A percentile compares a stretch with the other conserved stretches of the same genome.
Conservation (phyloP, 2,888 invertebrate species). For the Linyphia triangularis region DNA sequence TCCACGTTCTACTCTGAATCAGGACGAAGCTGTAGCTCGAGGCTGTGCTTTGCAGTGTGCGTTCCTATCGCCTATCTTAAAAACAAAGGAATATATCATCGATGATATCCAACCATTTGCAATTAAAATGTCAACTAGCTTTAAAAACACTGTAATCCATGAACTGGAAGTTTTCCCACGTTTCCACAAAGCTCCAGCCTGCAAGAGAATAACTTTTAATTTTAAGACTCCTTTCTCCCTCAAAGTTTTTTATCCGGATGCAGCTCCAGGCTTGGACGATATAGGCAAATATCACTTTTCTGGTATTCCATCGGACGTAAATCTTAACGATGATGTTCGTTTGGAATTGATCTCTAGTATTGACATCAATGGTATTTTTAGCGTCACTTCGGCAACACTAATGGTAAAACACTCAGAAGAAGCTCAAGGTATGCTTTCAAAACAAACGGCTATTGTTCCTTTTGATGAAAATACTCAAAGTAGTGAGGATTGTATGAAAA, state of each 20-base stretch:
- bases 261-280: too few relatives aligned
- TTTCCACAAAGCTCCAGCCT: conserved; percentile 93
- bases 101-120: conserved; percentile 94
- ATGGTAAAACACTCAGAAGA: conserved; percentile 76
- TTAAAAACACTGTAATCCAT: conserved; percentile 84
- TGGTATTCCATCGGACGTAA: conserved; percentile 87
- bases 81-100: conserved; percentile 96
- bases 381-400: conserved; percentile 90
- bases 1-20: conserved; percentile 95
- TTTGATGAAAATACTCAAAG: not conserved
- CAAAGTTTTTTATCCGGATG: conserved; percentile 87
- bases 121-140: conserved; percentile 82
- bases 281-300: conserved; percentile 80
- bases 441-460: not conserved
- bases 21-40: conserved; percentile 96
- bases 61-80: conserved; percentile 97
- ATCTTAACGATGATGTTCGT: conserved; percentile 92
- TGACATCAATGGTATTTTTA: conserved; percentile 94
- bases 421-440: not conserved
- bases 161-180: conserved; percentile 94
- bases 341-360: conserved; percentile 97
- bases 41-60: conserved; percentile 97
- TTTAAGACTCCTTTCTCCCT: conserved; percentile 92
- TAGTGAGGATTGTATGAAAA: not conserved
- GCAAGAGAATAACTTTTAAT: conserved; percentile 95